Conservation (phyloP, 2,797 vertebrate genomes). For the Prunella strophiata region DNA sequence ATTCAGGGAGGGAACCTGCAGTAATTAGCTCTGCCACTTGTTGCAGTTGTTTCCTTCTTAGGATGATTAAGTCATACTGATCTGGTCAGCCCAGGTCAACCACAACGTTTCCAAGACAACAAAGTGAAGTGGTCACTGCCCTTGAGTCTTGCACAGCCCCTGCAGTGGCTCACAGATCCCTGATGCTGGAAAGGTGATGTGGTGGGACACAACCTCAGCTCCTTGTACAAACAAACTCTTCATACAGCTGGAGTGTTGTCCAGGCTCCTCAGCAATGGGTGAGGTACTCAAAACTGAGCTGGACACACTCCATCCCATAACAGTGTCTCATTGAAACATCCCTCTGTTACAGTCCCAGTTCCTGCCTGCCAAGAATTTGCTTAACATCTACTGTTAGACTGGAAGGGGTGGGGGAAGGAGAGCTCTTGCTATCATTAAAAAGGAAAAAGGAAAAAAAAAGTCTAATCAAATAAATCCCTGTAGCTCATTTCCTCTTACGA, state of each 20-base stretch:
- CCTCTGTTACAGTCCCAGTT: neutral
- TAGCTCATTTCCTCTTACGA: conserved; percentile 48
- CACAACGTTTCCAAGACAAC: neutral
- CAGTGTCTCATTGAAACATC: neutral
- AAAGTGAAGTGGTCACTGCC: neutral
- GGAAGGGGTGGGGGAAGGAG: neutral
- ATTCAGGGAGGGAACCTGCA: neutral
- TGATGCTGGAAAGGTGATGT: neutral
- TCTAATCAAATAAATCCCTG: conserved; percentile 40
- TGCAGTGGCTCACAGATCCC: neutral
- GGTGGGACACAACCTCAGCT: neutral
- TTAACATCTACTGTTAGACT: neutral
- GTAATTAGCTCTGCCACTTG: neutral
- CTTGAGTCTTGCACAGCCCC: neutral
- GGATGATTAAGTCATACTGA: neutral
- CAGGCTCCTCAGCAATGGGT: neutral
- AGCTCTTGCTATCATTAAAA: neutral
- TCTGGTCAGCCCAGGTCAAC: neutral
- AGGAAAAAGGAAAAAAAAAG: neutral
- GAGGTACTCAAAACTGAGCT: neutral
- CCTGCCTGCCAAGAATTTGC: neutral
- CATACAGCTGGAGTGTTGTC: neutral
- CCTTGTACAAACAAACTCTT: neutral
- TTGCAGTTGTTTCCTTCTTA: conserved; percentile 46
- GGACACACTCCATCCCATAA: neutral